Conservation (phyloP, 2,888 invertebrate species). For the Cheiracanthium punctorium region DNA sequence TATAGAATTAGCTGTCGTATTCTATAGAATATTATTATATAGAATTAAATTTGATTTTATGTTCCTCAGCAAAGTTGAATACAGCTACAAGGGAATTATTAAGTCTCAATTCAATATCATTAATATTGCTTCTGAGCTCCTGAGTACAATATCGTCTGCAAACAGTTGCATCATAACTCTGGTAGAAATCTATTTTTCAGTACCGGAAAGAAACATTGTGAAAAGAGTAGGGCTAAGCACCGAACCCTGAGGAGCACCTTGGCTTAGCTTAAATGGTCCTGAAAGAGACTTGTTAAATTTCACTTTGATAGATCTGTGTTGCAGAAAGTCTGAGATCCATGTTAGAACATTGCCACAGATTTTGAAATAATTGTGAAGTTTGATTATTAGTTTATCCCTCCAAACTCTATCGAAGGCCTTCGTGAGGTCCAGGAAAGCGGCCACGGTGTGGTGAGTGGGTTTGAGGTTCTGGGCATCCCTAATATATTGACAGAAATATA, state of each 20-base stretch:
- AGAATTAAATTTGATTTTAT: not conserved
- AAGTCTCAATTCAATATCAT: not conserved
- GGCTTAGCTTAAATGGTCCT: constrained; percentile 2
- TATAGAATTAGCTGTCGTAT: too few species aligned
- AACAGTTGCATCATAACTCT: not conserved
- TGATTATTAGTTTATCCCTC: constrained; percentile 19
- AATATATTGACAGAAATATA: constrained; percentile 9
- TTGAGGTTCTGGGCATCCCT: constrained; percentile 28
- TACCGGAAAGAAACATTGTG: not conserved
- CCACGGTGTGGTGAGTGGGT: constrained; percentile 21
- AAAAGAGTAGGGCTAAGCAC: constrained; percentile 14
- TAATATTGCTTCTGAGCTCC: not conserved
- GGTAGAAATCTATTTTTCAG: not conserved
- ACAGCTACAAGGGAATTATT: not conserved
- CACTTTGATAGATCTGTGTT: constrained; percentile 6
- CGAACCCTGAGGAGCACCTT: constrained; percentile 11
- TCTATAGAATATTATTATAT: too few species aligned
- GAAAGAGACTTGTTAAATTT: constrained; percentile 4
- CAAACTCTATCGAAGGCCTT: constrained; percentile 15
- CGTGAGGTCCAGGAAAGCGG: constrained; percentile 11
- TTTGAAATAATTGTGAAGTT: constrained; percentile 5
- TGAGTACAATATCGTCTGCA: not conserved
- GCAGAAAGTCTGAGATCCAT: constrained; percentile 3
- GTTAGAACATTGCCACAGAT: not conserved
- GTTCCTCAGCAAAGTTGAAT: not conserved